These are phyloP conservation scores for Philereme vetulata DNA, from an alignment of 2,888 invertebrate genomes.

Conservation along the genomic window DNA sequence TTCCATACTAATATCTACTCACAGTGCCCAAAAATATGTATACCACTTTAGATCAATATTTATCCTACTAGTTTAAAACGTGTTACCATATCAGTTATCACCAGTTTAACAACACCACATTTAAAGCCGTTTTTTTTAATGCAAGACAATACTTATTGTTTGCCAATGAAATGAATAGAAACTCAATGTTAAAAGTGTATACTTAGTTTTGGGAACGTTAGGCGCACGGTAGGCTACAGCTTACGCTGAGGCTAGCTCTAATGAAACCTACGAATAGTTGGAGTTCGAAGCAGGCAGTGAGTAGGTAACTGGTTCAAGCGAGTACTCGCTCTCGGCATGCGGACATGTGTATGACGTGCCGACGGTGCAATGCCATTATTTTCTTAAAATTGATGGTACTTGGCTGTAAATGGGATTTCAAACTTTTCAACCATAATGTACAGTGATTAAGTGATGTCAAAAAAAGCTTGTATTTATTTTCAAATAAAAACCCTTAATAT, in stretches of 20 bases:
- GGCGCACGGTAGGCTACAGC: slow-evolving; percentile 8
- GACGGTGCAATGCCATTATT: not conserved
- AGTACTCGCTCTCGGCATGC: slow-evolving; percentile 8
- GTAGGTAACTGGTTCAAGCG: slow-evolving; percentile 5
- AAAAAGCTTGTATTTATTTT: slow-evolving; percentile 10
- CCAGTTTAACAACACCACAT: too few relatives aligned
- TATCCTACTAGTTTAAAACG: too few relatives aligned
- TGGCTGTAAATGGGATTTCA: slow-evolving; percentile 11
- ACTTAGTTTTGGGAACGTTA: slow-evolving; percentile 16
- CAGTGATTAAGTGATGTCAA: slow-evolving; percentile 9
- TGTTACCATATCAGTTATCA: too few relatives aligned
- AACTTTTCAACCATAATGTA: slow-evolving; percentile 10
- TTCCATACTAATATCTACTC: not conserved
- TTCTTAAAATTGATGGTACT: too few relatives aligned
- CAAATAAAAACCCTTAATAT: not conserved
- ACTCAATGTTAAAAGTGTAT: slow-evolving; percentile 3
- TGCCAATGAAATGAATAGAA: too few relatives aligned
- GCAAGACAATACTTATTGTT: too few relatives aligned
- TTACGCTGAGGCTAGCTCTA: slow-evolving; percentile 11
- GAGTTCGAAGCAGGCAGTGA: slow-evolving; percentile 16
- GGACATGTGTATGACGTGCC: slow-evolving; percentile 4
- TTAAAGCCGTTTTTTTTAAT: too few relatives aligned
- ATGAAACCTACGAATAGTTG: slow-evolving; percentile 8
- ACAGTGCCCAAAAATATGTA: slow-evolving; percentile 17
- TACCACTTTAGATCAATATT: not conserved